Conservation (phyloP, 2,888 invertebrate species). For the Nasonia oneida region DNA sequence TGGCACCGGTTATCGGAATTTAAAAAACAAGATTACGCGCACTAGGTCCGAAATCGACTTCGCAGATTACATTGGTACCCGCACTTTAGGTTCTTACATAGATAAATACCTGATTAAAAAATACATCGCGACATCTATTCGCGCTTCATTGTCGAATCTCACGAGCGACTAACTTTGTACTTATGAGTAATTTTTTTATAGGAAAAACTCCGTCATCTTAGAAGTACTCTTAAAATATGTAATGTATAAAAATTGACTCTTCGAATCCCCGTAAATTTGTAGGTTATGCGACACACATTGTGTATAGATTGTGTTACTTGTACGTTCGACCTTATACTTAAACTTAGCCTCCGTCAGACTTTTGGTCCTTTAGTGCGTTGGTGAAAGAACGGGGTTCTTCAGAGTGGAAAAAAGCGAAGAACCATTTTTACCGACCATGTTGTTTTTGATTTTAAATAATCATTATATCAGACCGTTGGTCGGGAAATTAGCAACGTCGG, state of each 20-base stretch:
- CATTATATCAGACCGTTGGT: neutral
- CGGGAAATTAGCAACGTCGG: neutral
- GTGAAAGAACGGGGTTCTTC: constrained; percentile 4
- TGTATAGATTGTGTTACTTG: constrained; percentile 15
- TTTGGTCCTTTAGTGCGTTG: constrained; percentile 10
- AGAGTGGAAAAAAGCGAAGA: neutral
- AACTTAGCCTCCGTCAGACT: constrained; percentile 4
- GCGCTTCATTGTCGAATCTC: constrained; percentile 24
- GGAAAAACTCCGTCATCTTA: constrained; percentile 44
- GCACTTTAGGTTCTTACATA: constrained; percentile 37
- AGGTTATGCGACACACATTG: neutral
- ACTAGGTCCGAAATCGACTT: constrained; percentile 51
- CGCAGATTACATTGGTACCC: constrained; percentile 49
- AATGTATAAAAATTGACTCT: constrained; percentile 22
- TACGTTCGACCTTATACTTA: constrained; percentile 28
- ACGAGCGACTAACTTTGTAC: constrained; percentile 32
- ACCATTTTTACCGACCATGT: neutral
- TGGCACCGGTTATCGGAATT: constrained; percentile 51
- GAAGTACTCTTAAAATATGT: constrained; percentile 45
- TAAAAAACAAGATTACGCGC: constrained; percentile 44
- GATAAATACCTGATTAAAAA: constrained; percentile 50
- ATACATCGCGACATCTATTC: constrained; percentile 42
- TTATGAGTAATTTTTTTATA: constrained; percentile 31
- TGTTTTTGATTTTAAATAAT: neutral
- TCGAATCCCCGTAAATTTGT: constrained; percentile 23